phyloP scores from a whole-genome alignment of 2,113 vertebrate genomes.

The Neoarius graeffei region DNA sequence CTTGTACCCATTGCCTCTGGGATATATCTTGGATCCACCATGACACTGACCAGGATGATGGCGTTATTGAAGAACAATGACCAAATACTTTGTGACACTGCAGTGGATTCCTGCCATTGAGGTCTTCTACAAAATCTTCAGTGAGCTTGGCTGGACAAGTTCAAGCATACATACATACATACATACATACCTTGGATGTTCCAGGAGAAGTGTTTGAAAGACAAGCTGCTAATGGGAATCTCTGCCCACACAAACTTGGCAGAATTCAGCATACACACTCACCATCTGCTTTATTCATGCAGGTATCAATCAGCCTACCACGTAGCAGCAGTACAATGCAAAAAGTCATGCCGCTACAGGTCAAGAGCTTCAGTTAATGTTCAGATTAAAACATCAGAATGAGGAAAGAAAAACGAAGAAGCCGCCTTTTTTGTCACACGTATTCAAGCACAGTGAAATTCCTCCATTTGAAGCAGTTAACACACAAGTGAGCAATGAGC shows the following conservation, averaged over 20 bases:
- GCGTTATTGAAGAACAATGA: not conserved
- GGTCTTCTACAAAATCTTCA: constrained; percentile 63
- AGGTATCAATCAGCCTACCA: not conserved
- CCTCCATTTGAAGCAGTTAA: too few relatives aligned
- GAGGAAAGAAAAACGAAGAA: not conserved
- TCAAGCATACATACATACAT: constrained; percentile 48
- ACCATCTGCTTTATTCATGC: not conserved
- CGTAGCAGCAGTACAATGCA: not conserved
- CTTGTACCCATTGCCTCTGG: not conserved
- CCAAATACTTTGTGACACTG: constrained; percentile 69
- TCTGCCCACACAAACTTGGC: not conserved
- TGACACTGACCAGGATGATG: not conserved
- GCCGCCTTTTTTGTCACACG: too few relatives aligned
- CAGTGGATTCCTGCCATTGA: constrained; percentile 54
- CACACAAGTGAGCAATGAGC: too few relatives aligned
- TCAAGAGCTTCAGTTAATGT: too few relatives aligned
- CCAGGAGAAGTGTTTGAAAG: constrained; percentile 8
- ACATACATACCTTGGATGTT: constrained; percentile 61
- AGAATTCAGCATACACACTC: not conserved
- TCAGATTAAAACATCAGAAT: not conserved
- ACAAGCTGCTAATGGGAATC: not conserved
- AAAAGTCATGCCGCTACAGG: too few relatives aligned
- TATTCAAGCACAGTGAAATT: too few relatives aligned
- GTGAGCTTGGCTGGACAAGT: constrained; percentile 71
- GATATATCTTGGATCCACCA: too few relatives aligned